Conservation (phyloP, 2,797 vertebrate genomes). For the Eospalax fontanierii region DNA sequence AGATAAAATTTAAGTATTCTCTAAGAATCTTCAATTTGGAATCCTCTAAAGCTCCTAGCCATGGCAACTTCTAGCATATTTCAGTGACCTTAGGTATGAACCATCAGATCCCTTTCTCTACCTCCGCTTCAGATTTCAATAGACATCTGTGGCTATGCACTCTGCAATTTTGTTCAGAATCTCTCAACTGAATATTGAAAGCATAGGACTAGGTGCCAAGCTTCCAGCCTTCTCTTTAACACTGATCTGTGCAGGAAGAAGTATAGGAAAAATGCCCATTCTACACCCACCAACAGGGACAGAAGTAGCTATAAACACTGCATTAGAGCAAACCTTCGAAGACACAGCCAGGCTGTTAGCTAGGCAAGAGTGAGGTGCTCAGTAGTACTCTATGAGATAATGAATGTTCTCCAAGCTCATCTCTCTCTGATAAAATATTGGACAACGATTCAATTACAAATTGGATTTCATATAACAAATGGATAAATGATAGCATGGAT, state of each 20-base stretch:
- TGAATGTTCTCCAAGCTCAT: slow-evolving; percentile 68
- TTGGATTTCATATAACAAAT: slow-evolving; percentile 77
- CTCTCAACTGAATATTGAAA: not conserved
- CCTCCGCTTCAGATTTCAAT: not conserved
- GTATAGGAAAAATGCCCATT: not conserved
- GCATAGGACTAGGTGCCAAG: not conserved
- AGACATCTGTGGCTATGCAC: not conserved
- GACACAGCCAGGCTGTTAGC: not conserved
- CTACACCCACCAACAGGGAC: not conserved
- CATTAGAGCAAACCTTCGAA: not conserved
- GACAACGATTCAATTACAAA: slow-evolving; percentile 81
- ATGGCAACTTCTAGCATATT: not conserved
- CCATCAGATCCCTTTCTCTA: not conserved
- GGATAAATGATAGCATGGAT: slow-evolving; percentile 62
- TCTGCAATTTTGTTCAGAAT: not conserved
- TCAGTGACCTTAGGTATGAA: not conserved
- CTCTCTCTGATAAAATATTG: slow-evolving; percentile 70
- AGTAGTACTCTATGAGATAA: slow-evolving; percentile 58
- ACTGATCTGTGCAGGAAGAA: not conserved
- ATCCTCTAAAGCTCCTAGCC: not conserved
- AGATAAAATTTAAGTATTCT: not conserved
- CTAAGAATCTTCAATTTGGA: not conserved
- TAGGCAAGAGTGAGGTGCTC: slow-evolving; percentile 3
- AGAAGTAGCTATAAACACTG: not conserved
- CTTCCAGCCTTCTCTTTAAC: not conserved